Evolutionary conservation across 2,888 invertebrate species (phyloP), one percentile per base, ranked within the genome.

Genomic region (Branchipolynoe longqiensis): DNA sequence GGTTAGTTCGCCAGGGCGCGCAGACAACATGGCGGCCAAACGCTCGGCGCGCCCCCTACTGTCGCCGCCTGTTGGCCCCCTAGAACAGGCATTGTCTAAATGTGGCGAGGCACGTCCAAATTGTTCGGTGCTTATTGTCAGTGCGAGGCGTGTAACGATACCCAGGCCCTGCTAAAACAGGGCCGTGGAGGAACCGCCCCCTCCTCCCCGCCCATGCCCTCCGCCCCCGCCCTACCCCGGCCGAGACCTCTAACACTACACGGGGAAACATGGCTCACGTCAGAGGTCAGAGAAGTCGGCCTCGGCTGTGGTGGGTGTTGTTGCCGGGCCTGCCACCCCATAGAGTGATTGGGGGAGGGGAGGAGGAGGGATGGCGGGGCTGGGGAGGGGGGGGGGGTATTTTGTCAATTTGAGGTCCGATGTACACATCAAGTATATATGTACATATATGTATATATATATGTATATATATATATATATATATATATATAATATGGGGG

Each of bases 21-120:
- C 78, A 25, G 78, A 54, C 78, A 78, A 78, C 78, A 78, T 78
- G 78, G 54, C 78, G 48, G 78, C 48, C 78, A 78, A 82, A 82
- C 82, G 58, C 82, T 0, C 58, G 1, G 18, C 33, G 6, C 31
- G 56, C 8, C 82, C 81, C 2, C 58, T 12, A 33, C 56, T 82
- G 82, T 82, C 58, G 82, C 31, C 82, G 56, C 56, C 58, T 33
- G 56, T 82, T 82, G 82, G 78, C 58, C 33, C 0, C 58, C 36
- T 38, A n/a, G 25, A 36, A 58, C 58, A 58, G 56, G 58, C 58
- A 54, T 82, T 82, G 78, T 78, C 78, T 78, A 78, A 78, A 78
- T 78, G 25, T 78, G 78, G 78, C 1, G 1, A 4, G 78, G 78
- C 78, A 78, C 48, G 78, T 54, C 78, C 31, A 78, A 78, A 78